A percentile compares a stretch with the other conserved stretches of the same genome.
Conservation (phyloP, 2,113 vertebrate species). For the Ovibos moschatus region DNA sequence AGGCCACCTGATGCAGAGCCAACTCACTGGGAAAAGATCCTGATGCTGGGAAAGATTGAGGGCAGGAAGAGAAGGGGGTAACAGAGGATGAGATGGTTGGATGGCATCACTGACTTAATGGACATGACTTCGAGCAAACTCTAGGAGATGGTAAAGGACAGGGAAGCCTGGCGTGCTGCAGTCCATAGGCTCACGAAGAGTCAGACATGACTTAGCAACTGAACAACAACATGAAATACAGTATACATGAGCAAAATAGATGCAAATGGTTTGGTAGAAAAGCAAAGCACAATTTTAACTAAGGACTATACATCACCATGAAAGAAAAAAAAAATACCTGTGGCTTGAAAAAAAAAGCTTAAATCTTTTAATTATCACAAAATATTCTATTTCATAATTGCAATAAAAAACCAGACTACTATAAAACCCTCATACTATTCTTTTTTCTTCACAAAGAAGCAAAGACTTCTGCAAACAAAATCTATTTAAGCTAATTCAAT, state of each 20-base stretch:
- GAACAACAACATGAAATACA: neutral
- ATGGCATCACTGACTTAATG: neutral
- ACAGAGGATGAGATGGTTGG: neutral
- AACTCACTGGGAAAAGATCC: neutral
- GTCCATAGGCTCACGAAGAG: neutral
- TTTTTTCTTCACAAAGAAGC: neutral
- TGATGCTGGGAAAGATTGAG: neutral
- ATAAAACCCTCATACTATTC: neutral
- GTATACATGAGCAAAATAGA: neutral
- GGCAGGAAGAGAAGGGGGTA: neutral
- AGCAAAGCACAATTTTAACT: neutral
- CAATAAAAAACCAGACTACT: neutral
- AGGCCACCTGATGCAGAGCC: neutral
- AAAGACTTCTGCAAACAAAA: constrained; percentile 8
- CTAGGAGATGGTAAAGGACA: neutral
- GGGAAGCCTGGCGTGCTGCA: neutral
- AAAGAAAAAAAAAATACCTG: constrained; percentile 26
- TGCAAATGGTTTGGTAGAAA: neutral
- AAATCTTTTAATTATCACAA: neutral
- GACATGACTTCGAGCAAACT: neutral
- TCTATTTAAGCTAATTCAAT: neutral
- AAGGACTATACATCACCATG: neutral
- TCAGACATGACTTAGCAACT: neutral
- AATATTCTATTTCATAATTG: neutral
- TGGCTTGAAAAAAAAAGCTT: neutral